Percentiles rank a stretch among this genome's conserved stretches.
Evolutionary conservation across 2,888 invertebrate species (phyloP).

Genomic region (Tricholauxania praeusta): DNA sequence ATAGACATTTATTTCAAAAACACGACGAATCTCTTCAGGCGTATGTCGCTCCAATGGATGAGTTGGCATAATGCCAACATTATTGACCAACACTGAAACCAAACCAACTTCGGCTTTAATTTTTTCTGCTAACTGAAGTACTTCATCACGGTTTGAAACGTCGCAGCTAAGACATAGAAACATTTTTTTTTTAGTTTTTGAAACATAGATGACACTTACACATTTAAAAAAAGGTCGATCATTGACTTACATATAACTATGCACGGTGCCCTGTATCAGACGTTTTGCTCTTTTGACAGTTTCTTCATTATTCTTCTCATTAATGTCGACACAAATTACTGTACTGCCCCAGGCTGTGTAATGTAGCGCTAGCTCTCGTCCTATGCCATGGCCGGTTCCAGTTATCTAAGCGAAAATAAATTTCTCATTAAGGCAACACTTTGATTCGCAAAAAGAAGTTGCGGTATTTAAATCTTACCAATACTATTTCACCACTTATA

Average conservation of each 20-base stretch:
- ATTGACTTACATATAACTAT: conserved; percentile 68
- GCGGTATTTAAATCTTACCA: conserved; percentile 71
- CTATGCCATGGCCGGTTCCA: conserved; percentile 88
- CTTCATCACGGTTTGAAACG: conserved; percentile 78
- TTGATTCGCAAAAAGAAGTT: neutral
- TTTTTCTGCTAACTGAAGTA: conserved; percentile 74
- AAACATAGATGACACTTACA: neutral
- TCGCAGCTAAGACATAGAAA: conserved; percentile 75
- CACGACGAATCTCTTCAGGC: conserved; percentile 76
- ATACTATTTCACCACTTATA: conserved; percentile 80
- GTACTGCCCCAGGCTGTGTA: conserved; percentile 79
- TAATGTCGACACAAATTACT: conserved; percentile 83
- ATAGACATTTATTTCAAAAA: conserved; percentile 81
- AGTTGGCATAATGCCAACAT: conserved; percentile 89
- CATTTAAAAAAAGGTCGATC: neutral
- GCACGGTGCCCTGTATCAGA: conserved; percentile 60
- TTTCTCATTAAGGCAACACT: neutral
- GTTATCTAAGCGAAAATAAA: conserved; percentile 74
- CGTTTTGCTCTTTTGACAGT: conserved; percentile 72
- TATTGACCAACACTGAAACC: conserved; percentile 84
- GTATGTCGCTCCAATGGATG: conserved; percentile 76
- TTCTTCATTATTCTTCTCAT: conserved; percentile 76
- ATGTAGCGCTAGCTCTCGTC: conserved; percentile 79
- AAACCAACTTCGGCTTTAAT: conserved; percentile 79
- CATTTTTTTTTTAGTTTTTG: neutral